Evolutionary conservation across 2,888 invertebrate genomes (phyloP), one percentile per base, ranked within the genome.

Genomic region (Cheilosia variabilis): DNA sequence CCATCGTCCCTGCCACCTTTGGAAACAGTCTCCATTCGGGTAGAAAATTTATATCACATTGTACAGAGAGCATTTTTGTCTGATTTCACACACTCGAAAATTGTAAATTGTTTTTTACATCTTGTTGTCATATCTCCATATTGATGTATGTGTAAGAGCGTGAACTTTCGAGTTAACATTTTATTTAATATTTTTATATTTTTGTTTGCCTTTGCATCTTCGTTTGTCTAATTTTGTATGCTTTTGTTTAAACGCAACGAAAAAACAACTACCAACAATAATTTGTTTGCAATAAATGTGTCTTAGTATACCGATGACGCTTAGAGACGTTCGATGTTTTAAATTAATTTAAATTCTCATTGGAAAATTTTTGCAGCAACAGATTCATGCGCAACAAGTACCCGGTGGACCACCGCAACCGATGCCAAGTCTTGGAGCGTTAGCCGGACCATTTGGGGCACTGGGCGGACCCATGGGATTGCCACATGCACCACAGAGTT

Each of bases 301-400:
- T 60, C 60, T 24, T 68, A 57, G 50, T 72, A n/a, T 13, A 31
- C 15, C 19, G 34, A 45, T 13, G 31, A 24, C n/a, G 60, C 15
- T 55, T 53, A 15, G 2, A 19, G 13, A 27, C 6, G 57, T 45
- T 47, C 13, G 7, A 19, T 34, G 43, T n/a, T 68, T 75, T 71
- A 34, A 41, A 66, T 76, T 87, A n/a, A 66, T 82, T 66, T 47
- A 31, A 45, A 22, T 52, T 68, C 63, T 77, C 50, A 73, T 62
- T 6, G 27, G 47, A 63, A 31, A 68, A 50, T 57, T 78, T 80
- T 91, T 90, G 47, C 93, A 97, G 97, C 97, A 97, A 95, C 97
- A 97, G 94, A 96, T 97, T 93, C 97, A 97, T 93, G 97, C 96
- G 88, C 96, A 96, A 90, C 97, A 96, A 91, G 94, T 96, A 89